Evolutionary conservation across 2,888 invertebrate species (phyloP), one percentile per base, ranked within the genome.

Genomic region (Norana najaformis): DNA sequence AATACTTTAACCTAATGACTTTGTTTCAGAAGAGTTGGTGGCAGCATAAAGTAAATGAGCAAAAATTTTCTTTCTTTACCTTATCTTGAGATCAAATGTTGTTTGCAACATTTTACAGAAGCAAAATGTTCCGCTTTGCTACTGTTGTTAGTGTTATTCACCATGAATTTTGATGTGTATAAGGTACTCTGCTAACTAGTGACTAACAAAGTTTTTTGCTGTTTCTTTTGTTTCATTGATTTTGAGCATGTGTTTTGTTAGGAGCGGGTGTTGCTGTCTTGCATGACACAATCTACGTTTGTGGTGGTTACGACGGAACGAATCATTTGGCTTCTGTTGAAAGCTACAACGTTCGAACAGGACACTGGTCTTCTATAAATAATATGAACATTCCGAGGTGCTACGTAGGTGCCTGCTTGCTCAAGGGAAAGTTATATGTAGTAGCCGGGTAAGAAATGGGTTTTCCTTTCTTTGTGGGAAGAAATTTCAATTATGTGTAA

Each of bases 251-350:
- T 41, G 38, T 82, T 88, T n/a, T 89, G 83, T 35, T 90, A 94
- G 95, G 94, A 20, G 94, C 95, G 37, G 95, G 95, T 23, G 94
- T 94, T 38, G 94, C 94, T 34, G 94, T 94, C 41, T 91, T 94
- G 14, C 93, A 93, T 91, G 94, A 94, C 90, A 92, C 93, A 8
- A 94, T 95, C 90, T 95, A 93, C 91, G 95, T 94, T 18, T 95
- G 95, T 92, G 95, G 95, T 20, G 95, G 95, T 2, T 95, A 94
- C 90, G 94, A 94, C 91, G 95, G 95, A 14, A 92, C 92, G 47
- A 93, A 94, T 83, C 94, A 94, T 90, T 91, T 95, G 90, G 92
- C 94, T 38, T 93, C 93, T 89, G 95, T 94, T 13, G 95, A 95
- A 92, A 93, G 93, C 88, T 94, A 93, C 92, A 94, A 94, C 91